These are phyloP conservation scores for Alcis repandata DNA, from an alignment of 2,888 invertebrate species.

Conservation along the genomic window DNA sequence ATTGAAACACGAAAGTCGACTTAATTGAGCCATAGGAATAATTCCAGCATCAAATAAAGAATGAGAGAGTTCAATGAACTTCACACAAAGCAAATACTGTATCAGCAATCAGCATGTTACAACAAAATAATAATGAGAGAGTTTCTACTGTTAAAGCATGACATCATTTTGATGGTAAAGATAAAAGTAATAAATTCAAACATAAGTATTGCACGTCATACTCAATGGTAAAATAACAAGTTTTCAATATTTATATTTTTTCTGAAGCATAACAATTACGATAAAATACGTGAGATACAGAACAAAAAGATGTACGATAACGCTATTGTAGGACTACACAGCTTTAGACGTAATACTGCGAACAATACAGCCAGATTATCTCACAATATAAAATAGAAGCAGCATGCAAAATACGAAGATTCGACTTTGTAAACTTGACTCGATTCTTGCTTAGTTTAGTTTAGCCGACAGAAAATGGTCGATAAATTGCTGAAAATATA, in stretches of 20 bases:
- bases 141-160: not conserved
- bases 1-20: constrained; percentile 4
- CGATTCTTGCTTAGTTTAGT: no score
- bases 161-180: not conserved
- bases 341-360: no score
- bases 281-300: constrained; percentile 15
- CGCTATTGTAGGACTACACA: constrained; percentile 24
- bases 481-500: no score
- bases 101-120: not conserved
- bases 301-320: constrained; percentile 31
- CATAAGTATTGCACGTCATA: no score
- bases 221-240: no score
- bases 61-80: not conserved
- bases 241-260: not conserved
- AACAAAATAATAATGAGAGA: not conserved
- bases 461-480: no score
- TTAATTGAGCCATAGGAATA: not conserved
- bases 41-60: not conserved
- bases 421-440: no score
- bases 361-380: constrained; percentile 17
- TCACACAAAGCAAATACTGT: not conserved
- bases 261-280: not conserved
- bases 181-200: no score
- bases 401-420: constrained; percentile 4
- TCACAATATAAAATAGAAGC: constrained; percentile 1